Evolutionary conservation across 1,140 invertebrate species (phyloP).

Genomic region (Eriosoma lanigerum): DNA sequence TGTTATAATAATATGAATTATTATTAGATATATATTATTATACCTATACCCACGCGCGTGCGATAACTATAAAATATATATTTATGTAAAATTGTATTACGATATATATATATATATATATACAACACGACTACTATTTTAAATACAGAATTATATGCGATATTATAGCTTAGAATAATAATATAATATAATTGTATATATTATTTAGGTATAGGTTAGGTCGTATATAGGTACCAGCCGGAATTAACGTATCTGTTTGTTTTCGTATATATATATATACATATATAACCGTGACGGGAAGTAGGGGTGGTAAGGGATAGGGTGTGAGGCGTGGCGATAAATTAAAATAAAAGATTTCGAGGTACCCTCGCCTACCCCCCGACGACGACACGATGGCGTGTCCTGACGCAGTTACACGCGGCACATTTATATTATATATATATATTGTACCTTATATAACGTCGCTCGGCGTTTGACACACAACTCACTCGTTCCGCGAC

Average conservation of each 20-base stretch:
- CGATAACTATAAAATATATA: too few species aligned
- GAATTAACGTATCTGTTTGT: conserved; percentile 42
- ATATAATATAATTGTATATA: too few species aligned
- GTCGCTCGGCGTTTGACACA: conserved; percentile 28
- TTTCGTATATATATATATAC: too few species aligned
- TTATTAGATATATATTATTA: too few species aligned
- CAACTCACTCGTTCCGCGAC: not conserved
- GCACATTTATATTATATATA: not conserved
- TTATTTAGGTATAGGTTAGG: too few species aligned
- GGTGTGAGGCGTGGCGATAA: conserved; percentile 13
- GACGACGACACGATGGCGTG: conserved; percentile 10
- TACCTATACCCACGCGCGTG: too few species aligned
- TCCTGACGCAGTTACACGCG: conserved; percentile 2
- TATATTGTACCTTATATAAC: not conserved
- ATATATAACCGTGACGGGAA: not conserved
- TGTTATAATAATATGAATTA: not conserved
- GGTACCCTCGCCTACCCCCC: too few species aligned
- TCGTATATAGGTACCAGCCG: not conserved
- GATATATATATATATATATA: not conserved
- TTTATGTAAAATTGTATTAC: too few species aligned
- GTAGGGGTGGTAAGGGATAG: not conserved
- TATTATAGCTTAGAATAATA: too few species aligned
- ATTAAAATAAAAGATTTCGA: conserved; percentile 43
- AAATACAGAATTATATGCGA: too few species aligned
- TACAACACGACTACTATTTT: not conserved